phyloP scores from a whole-genome alignment of 2,797 vertebrate species.

The Acanthurus lineatus region DNA sequence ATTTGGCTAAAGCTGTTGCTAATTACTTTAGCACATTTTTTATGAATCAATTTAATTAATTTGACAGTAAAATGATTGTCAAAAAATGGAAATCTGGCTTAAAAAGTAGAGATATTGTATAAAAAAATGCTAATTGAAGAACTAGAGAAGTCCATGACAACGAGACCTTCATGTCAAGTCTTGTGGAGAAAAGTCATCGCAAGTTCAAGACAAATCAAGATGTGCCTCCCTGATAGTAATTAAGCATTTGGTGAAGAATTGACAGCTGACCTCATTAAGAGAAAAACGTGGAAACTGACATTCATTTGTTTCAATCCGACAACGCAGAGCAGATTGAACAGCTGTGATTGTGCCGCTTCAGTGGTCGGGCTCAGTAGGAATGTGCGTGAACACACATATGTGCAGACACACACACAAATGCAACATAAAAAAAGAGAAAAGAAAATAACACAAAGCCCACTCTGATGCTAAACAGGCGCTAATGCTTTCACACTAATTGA shows the following conservation, averaged over 20 bases:
- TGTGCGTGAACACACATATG: constrained; percentile 4
- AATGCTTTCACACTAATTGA: constrained; percentile 47
- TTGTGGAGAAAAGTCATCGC: background rate
- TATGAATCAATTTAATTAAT: background rate
- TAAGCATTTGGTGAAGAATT: constrained; percentile 12
- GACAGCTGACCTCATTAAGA: constrained; percentile 50
- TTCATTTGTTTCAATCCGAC: background rate
- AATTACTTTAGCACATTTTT: background rate
- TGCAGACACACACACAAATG: constrained; percentile 4
- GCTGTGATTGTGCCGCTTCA: constrained; percentile 49
- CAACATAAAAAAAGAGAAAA: too few species aligned
- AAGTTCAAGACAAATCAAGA: background rate
- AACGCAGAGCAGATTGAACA: constrained; percentile 28
- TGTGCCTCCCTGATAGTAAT: constrained; percentile 11
- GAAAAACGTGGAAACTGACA: background rate
- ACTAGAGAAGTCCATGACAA: background rate
- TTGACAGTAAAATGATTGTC: background rate
- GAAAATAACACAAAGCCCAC: constrained; percentile 12
- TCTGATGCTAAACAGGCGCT: constrained; percentile 23
- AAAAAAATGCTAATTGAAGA: background rate
- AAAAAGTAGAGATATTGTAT: background rate
- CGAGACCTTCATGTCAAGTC: too few species aligned
- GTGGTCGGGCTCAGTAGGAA: constrained; percentile 19
- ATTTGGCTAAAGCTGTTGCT: too few species aligned
- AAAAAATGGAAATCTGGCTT: background rate